A percentile compares a stretch with the other conserved stretches of the same genome.
Conservation (phyloP, 1,140 invertebrate genomes). For the Geopemphigus sp. region DNA sequence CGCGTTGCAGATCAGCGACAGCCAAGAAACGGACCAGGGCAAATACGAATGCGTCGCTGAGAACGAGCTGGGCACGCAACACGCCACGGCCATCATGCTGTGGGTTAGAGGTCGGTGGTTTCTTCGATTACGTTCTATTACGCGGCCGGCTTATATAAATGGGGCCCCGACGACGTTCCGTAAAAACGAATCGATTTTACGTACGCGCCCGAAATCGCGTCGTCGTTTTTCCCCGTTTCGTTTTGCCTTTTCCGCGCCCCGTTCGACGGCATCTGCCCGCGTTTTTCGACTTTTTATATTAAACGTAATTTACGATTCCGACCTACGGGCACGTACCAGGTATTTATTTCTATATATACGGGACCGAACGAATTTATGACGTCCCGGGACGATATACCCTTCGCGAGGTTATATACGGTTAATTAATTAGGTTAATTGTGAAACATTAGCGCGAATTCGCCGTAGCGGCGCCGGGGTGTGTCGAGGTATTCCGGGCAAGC, state of each 20-base stretch:
- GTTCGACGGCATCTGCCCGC: background rate
- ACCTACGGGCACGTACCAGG: constrained; percentile 25
- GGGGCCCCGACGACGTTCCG: no score
- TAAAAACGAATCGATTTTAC: background rate
- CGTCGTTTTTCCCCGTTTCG: no score
- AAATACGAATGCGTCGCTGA: constrained; percentile 93
- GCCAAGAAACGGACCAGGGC: constrained; percentile 85
- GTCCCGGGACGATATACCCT: constrained; percentile 44
- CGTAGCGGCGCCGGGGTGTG: background rate
- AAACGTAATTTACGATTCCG: constrained; percentile 43
- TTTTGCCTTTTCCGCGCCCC: background rate
- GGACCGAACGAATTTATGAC: constrained; percentile 43
- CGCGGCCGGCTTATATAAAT: no score
- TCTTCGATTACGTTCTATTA: no score
- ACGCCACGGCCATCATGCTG: constrained; percentile 83
- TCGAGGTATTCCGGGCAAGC: no score
- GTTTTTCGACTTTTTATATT: constrained; percentile 34
- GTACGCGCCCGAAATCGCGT: constrained; percentile 33
- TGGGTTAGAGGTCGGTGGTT: constrained; percentile 91
- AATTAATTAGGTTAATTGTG: constrained; percentile 50
- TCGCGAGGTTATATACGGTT: constrained; percentile 34
- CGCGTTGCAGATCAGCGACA: constrained; percentile 85
- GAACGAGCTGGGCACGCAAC: constrained; percentile 86
- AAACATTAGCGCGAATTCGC: constrained; percentile 41
- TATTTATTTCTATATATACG: background rate